phyloP scores from a whole-genome alignment of 2,113 vertebrate species.

The Antechinus stuartii region DNA sequence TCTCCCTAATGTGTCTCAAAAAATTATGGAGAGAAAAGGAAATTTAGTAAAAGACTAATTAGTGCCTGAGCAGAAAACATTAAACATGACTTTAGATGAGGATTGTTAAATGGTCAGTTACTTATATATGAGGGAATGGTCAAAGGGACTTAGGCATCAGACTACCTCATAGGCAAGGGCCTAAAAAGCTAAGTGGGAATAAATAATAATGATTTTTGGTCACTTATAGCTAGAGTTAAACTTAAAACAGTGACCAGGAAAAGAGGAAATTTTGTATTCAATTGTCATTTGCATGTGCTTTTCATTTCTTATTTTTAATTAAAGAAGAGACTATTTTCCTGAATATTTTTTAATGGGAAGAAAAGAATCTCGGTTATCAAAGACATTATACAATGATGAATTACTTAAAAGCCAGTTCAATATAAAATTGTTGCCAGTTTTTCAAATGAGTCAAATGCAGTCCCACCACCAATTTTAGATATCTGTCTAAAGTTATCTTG shows the following conservation, averaged over 20 bases:
- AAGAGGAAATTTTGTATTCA: background rate
- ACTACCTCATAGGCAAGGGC: background rate
- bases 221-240: background rate
- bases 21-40: background rate
- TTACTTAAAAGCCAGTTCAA: conserved; percentile 68
- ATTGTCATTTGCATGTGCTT: background rate
- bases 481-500: background rate
- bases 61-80: background rate
- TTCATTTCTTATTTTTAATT: conserved; percentile 73
- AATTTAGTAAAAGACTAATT: background rate
- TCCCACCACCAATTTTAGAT: conserved; percentile 67
- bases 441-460: conserved; percentile 54
- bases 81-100: background rate
- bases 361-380: conserved; percentile 33
- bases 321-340: conserved; percentile 59
- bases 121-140: background rate
- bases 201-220: background rate
- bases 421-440: conserved; percentile 71
- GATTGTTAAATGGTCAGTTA: background rate
- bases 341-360: conserved; percentile 67
- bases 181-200: background rate
- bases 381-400: conserved; percentile 60
- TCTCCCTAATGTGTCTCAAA: background rate
- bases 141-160: background rate
- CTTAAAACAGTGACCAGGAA: background rate